A percentile compares a stretch with the other conserved stretches of the same genome.
phyloP scores from a whole-genome alignment of 2,888 invertebrate species.

The Apocheima hispidaria region DNA sequence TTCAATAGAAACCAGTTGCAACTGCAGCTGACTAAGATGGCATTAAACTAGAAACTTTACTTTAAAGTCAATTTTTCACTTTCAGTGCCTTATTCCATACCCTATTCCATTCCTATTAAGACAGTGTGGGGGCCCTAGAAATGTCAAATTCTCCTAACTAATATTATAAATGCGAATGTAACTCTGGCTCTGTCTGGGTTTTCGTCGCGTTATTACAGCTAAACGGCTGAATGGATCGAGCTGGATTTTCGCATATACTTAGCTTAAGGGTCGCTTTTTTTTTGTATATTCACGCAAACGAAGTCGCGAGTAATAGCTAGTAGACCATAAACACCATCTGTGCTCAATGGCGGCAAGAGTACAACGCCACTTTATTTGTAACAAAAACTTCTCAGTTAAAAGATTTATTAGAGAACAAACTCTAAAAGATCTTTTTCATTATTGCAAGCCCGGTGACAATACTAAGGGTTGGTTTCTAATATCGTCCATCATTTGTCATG shows the following conservation, averaged over 20 bases:
- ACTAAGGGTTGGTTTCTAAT: conserved; percentile 72
- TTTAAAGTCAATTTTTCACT: conserved; percentile 10
- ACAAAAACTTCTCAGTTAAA: conserved; percentile 55
- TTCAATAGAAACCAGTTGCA: not conserved
- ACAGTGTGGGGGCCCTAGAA: conserved; percentile 2
- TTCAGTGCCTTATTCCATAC: not conserved
- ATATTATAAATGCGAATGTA: too few relatives aligned
- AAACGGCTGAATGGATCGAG: too few relatives aligned
- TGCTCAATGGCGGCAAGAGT: not conserved
- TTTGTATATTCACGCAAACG: too few relatives aligned
- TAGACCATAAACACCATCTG: not conserved
- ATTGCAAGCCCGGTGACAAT: conserved; percentile 61
- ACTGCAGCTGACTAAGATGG: not conserved
- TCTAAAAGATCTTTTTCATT: conserved; percentile 52
- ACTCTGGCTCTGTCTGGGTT: too few relatives aligned
- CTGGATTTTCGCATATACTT: too few relatives aligned
- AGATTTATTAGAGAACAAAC: conserved; percentile 60
- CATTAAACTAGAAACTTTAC: not conserved
- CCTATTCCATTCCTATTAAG: too few relatives aligned
- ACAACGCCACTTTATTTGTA: not conserved
- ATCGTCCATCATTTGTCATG: conserved; percentile 81
- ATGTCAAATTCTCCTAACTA: conserved; percentile 25
- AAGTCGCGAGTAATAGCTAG: too few relatives aligned
- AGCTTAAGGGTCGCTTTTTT: too few relatives aligned
- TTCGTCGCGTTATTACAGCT: too few relatives aligned